phyloP scores from a whole-genome alignment of 2,113 vertebrate genomes.

The Brachionichthys hirsutus region DNA sequence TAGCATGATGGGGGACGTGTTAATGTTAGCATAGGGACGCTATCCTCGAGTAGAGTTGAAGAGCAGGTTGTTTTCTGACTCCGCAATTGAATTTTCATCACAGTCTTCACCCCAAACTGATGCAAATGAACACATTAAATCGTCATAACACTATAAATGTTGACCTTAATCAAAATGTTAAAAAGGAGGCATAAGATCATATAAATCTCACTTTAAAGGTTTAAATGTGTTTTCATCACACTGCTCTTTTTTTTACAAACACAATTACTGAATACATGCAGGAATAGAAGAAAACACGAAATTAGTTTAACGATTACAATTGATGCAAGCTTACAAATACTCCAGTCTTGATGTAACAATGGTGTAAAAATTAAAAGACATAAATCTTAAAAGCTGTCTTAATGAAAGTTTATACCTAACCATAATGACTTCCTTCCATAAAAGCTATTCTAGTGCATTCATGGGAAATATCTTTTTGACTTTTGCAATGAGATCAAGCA shows the following conservation, averaged over 20 bases:
- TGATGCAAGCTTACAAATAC: neutral
- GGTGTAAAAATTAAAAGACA: neutral
- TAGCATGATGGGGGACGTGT: neutral
- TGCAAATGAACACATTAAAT: neutral
- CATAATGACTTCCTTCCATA: conserved; percentile 8
- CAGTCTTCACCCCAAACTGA: neutral
- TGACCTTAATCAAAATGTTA: too few species aligned
- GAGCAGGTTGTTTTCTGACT: neutral
- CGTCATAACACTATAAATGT: neutral
- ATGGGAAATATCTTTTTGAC: conserved; percentile 15
- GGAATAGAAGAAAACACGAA: neutral
- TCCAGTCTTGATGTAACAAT: neutral
- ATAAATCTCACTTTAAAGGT: too few species aligned
- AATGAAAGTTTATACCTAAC: conserved; percentile 5
- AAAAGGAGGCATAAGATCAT: too few species aligned
- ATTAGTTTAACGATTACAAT: neutral
- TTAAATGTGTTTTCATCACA: too few species aligned
- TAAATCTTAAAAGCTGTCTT: conserved; percentile 10
- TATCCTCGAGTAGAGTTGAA: neutral
- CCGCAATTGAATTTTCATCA: neutral
- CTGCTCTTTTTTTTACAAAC: neutral
- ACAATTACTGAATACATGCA: neutral
- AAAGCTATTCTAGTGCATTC: conserved; percentile 23
- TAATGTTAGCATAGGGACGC: too few species aligned
- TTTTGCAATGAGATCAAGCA: conserved; percentile 1